phyloP scores from a whole-genome alignment of 1,140 invertebrate genomes.

The Zaprionus capensis region DNA sequence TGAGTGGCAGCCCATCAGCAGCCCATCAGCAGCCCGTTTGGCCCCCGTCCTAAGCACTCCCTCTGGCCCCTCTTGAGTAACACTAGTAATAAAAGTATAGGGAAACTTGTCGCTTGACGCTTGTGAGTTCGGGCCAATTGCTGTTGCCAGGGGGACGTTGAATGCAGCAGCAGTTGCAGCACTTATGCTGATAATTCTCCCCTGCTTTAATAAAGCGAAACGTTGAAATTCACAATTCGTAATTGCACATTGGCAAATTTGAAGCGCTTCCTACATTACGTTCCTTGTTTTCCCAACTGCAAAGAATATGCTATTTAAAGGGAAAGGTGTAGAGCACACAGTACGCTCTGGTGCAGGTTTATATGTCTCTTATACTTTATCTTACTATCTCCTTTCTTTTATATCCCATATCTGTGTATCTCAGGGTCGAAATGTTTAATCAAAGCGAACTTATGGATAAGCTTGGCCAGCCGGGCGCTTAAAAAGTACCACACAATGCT shows the following conservation, averaged over 20 bases:
- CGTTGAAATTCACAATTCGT: slow-evolving; percentile 24
- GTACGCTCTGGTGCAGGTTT: neutral
- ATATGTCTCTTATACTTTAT: too few relatives aligned
- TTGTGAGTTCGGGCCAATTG: slow-evolving; percentile 33
- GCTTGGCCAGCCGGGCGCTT: neutral
- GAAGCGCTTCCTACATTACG: neutral
- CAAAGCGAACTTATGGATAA: neutral
- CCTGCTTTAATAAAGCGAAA: slow-evolving; percentile 7
- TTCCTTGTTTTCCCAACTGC: neutral
- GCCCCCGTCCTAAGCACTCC: neutral
- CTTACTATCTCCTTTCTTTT: neutral
- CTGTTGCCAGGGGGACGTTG: slow-evolving; percentile 3
- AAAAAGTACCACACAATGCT: neutral
- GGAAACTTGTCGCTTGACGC: slow-evolving; percentile 42
- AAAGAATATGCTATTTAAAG: neutral
- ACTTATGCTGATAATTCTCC: slow-evolving; percentile 15
- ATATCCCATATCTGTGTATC: neutral
- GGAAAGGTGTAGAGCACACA: neutral
- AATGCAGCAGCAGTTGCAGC: slow-evolving; percentile 15
- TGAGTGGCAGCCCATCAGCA: slow-evolving; percentile 29
- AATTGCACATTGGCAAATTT: slow-evolving; percentile 16
- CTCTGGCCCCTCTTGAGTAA: slow-evolving; percentile 18
- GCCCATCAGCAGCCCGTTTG: neutral
- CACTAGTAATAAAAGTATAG: slow-evolving; percentile 47
- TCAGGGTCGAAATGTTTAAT: neutral